Base-by-base conservation (phyloP, 2,888 invertebrate genomes). In the Rhaphigaster nebulosa region DNA sequence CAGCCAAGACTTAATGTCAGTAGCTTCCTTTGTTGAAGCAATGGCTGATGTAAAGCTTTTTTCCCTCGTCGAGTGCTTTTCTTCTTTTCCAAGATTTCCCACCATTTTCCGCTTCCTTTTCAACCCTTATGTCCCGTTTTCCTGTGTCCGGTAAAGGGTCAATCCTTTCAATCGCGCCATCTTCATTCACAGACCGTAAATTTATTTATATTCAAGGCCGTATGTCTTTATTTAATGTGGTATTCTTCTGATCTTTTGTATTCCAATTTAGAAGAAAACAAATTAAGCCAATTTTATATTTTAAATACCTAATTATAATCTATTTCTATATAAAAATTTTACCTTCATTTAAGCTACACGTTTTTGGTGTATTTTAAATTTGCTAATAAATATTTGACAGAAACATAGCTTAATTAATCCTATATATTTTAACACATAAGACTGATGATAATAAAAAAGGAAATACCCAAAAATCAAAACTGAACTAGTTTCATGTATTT, bases 51-150 rank as follows among this genome's bases (percentile, higher is more conserved):
- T 76, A 76, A 76, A 76, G 70, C 70, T 38, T 20, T 38, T 76
- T 76, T 76, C 38, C 70, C 34, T 23, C 38, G 34, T 1, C 70
- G 34, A 76, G 70, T 76, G 70, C 70, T 76, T 76, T 76, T 76
- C 70, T 76, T 76, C 34, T 76, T 76, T 76, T 38, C 70, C 34
- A 1, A 76, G 70, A 76, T 76, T 76, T 76, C 70, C 70, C 70
- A 34, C 70, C 34, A 76, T 76, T 76, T 76, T 76, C 70, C 70
- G 70, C 38, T 38, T 76, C 70, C 70, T 76, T 76, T 76, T 76
- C 70, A 76, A 76, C 70, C 70, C 70, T 76, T 76, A 34, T 34
- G 70, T 34, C 34, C 70, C 70, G 70, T 76, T 76, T 76, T 76
- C 70, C 70, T 76, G 38, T 76, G 70, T 76, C 70, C 70, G 38